A percentile compares a stretch with the other conserved stretches of the same genome.
Evolutionary conservation across 2,888 invertebrate genomes (phyloP).

Genomic region (Chymomyza amoena): DNA sequence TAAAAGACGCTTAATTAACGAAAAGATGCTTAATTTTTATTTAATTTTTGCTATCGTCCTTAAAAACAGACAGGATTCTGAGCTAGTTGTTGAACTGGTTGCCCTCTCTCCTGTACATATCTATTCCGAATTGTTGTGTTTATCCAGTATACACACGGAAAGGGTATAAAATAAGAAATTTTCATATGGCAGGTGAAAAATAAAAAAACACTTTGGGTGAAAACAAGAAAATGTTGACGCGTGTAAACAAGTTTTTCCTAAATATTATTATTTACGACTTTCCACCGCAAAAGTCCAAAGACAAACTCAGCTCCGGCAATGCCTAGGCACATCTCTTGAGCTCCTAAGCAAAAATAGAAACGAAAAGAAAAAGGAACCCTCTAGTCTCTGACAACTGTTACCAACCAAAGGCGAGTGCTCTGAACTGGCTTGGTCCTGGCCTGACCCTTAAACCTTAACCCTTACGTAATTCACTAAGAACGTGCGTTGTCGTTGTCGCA

Average conservation of each 20-base stretch:
- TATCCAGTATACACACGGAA: background rate
- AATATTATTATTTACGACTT: constrained; percentile 73
- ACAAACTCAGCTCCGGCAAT: background rate
- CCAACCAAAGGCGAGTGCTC: constrained; percentile 42
- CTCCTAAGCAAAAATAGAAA: background rate
- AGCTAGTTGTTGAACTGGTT: too few species aligned
- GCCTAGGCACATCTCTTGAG: background rate
- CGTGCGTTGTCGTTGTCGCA: constrained; percentile 72
- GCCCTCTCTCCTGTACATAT: too few species aligned
- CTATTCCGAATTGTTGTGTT: too few species aligned
- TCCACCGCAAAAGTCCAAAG: constrained; percentile 61
- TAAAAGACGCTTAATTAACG: too few species aligned
- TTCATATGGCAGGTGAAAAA: background rate
- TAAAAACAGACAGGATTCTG: too few species aligned
- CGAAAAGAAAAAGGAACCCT: background rate
- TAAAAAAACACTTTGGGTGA: background rate
- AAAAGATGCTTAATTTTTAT: too few species aligned
- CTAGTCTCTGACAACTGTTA: constrained; percentile 59
- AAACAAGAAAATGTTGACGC: constrained; percentile 42
- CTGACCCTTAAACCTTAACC: constrained; percentile 59
- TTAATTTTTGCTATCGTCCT: too few species aligned
- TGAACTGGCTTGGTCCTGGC: constrained; percentile 38
- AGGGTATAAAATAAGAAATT: background rate
- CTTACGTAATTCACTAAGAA: constrained; percentile 71
- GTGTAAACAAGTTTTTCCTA: constrained; percentile 61